Conservation (phyloP, 2,888 invertebrate genomes). For the Nephrocerus scutellatus region DNA sequence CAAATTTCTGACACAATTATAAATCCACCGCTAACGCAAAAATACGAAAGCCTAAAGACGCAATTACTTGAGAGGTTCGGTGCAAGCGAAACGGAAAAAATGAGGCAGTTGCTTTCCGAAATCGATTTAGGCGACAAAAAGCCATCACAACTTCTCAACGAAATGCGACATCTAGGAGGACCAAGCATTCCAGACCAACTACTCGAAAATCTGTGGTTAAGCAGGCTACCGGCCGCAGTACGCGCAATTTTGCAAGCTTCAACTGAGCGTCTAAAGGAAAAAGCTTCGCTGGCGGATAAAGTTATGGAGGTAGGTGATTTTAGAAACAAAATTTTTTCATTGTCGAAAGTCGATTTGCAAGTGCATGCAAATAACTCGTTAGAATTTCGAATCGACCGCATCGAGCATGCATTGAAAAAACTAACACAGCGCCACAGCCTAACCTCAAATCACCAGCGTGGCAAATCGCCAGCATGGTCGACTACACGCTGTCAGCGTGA, state of each 20-base stretch:
- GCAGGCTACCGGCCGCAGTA: conserved; percentile 9
- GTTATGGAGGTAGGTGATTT: conserved; percentile 15
- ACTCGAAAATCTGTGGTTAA: conserved; percentile 12
- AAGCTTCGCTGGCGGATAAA: conserved; percentile 12
- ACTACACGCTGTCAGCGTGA: no score
- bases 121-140: conserved; percentile 13
- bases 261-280: conserved; percentile 1
- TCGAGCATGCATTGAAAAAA: no score
- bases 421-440: no score
- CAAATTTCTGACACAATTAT: conserved; percentile 26
- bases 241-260: conserved; percentile 13
- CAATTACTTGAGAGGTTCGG: conserved; percentile 22
- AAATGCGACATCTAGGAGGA: conserved; percentile 10
- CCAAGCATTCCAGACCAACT: conserved; percentile 2
- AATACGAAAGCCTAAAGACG: conserved; percentile 21
- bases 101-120: conserved; percentile 6
- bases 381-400: no score
- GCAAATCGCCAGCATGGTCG: no score
- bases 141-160: conserved; percentile 13
- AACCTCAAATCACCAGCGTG: no score
- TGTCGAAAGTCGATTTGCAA: no score
- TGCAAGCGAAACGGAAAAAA: conserved; percentile 23
- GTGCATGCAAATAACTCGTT: no score
- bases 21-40: conserved; percentile 17
- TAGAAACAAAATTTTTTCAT: no score